Base-by-base conservation (phyloP, 2,113 vertebrate species). In the Lepidothrix coronata region DNA sequence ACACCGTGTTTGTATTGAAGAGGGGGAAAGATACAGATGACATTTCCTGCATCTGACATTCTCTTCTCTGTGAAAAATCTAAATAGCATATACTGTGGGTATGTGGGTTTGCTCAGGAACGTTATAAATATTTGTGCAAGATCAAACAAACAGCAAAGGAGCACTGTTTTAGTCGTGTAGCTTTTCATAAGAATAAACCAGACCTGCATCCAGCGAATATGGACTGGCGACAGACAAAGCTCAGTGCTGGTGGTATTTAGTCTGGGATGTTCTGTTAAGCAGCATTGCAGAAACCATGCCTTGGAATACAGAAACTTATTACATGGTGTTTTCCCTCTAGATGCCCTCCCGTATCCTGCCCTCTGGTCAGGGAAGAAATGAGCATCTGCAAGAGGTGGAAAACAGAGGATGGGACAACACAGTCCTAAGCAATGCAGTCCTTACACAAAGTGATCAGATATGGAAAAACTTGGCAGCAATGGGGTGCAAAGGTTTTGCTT, bases 41-140 rank as follows among this genome's bases (percentile, higher is more conserved):
- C 1, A 33, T 37, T 70, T 81, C 35, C 65, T 80, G 30, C 23
- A 37, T 89, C 54, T 89, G 49, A 68, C 35, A 2, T 49, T 68
- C 17, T 70, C 54, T 55, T 61, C 37, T 67, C 19, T 55, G 43
- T 87, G 54, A 54, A 89, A 89, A 85, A 65, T 78, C 4, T 78
- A 21, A 92, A 58, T 39, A 68, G 12, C 6, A 13, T 31, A 27
- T 7, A 27, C 19, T 85, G 5, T 51, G 37, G 61, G 44, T 68
- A 59, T 62, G 44, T 65, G 11, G 0, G 33, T 95, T 75, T 88
- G 37, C 37, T 78, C 49, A n/a, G 49, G 23, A 88, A 48, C 49
- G 35, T 37, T 72, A 57, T 85, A 79, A 81, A 84, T 81, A 75
- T 74, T 87, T 75, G 39, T 89, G 57, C 18, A 71, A 89, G 73